Conservation (phyloP, 1,140 invertebrate species). For the Philopotamus ludificatus region DNA sequence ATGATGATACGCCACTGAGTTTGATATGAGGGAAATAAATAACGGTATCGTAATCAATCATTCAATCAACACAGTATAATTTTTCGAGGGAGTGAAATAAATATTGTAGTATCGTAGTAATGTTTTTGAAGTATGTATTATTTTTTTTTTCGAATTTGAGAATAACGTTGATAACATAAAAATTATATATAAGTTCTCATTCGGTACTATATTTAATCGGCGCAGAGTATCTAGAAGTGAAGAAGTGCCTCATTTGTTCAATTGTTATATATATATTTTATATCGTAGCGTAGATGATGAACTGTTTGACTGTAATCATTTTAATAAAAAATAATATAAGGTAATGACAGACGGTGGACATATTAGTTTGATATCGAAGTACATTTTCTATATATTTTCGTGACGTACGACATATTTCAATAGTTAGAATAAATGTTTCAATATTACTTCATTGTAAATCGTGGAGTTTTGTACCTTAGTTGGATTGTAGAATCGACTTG, state of each 20-base stretch:
- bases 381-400: too few relatives aligned
- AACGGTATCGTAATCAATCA: too few relatives aligned
- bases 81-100: constrained; percentile 30
- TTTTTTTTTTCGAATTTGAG: constrained; percentile 28
- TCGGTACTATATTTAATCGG: constrained; percentile 22
- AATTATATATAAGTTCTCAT: constrained; percentile 30
- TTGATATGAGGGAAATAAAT: too few relatives aligned
- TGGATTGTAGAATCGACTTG: constrained; percentile 17
- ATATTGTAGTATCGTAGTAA: constrained; percentile 30
- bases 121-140: constrained; percentile 38
- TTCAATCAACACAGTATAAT: too few relatives aligned
- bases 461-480: constrained; percentile 34
- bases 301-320: constrained; percentile 41
- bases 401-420: too few relatives aligned
- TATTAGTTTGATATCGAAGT: constrained; percentile 17
- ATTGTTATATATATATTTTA: constrained; percentile 29
- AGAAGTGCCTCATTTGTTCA: constrained; percentile 32
- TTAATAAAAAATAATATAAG: constrained; percentile 40
- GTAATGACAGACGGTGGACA: constrained; percentile 12
- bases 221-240: constrained; percentile 29
- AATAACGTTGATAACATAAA: constrained; percentile 32
- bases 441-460: constrained; percentile 20
- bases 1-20: too few relatives aligned
- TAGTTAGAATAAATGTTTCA: constrained; percentile 6
- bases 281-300: constrained; percentile 35